Percentiles rank a stretch among this genome's conserved stretches.
phyloP scores from a whole-genome alignment of 2,888 invertebrate species.

The Agonum fuliginosum region DNA sequence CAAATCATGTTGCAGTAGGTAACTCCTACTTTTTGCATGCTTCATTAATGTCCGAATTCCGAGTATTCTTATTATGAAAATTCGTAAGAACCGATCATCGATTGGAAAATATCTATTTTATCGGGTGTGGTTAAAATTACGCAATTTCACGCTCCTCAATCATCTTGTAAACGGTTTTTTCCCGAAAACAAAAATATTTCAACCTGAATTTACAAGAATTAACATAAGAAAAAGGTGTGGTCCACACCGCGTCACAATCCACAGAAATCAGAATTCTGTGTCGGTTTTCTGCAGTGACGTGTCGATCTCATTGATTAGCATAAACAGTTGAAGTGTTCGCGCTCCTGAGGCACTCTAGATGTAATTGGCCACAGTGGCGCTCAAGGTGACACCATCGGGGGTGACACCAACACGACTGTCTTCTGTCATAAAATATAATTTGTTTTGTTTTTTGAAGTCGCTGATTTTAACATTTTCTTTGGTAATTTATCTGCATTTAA shows the following conservation, averaged over 20 bases:
- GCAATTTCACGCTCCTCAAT: neutral
- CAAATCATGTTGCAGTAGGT: too few species aligned
- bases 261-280: neutral
- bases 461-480: too few species aligned
- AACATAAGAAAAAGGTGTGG: neutral
- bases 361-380: too few species aligned
- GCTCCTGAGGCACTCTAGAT: slow-evolving; percentile 7
- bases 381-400: too few species aligned
- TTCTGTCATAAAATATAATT: too few species aligned
- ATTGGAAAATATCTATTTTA: neutral
- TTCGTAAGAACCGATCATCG: too few species aligned
- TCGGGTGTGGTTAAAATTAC: neutral
- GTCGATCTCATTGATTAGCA: slow-evolving; percentile 6
- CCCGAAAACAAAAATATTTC: neutral
- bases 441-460: too few species aligned
- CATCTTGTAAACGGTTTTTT: neutral
- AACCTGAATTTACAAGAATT: neutral
- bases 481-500: too few species aligned
- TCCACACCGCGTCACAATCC: neutral
- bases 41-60: too few species aligned
- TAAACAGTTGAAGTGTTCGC: slow-evolving; percentile 24
- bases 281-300: neutral
- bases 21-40: too few species aligned
- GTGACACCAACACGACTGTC: too few species aligned
- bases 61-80: too few species aligned